Conservation (phyloP, 2,797 vertebrate species). For the Aselliscus stoliczkanus region DNA sequence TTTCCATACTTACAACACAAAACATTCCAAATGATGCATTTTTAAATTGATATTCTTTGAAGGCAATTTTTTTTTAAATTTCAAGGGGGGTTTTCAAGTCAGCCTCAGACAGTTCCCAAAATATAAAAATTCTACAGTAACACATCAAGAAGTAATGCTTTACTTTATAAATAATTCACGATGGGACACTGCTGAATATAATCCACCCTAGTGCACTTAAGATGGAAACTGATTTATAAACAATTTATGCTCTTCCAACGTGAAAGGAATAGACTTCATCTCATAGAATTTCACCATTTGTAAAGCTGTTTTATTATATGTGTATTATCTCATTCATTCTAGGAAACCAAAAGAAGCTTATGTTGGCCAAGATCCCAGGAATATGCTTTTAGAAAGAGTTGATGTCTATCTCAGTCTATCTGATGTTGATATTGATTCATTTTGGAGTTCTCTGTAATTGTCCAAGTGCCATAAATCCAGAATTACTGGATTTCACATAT, state of each 20-base stretch:
- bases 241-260: slow-evolving; percentile 11
- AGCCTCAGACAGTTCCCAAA: background rate
- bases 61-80: background rate
- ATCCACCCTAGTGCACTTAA: background rate
- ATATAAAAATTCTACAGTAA: slow-evolving; percentile 11
- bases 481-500: background rate
- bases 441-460: background rate
- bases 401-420: background rate
- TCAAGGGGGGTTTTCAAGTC: slow-evolving; percentile 1
- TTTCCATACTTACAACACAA: background rate
- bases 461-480: background rate
- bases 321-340: background rate
- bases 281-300: background rate
- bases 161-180: slow-evolving; percentile 48
- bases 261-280: slow-evolving; percentile 35
- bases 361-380: background rate
- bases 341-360: background rate
- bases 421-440: background rate
- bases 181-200: background rate
- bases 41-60: slow-evolving; percentile 23
- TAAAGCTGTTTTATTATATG: background rate
- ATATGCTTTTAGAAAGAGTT: background rate
- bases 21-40: background rate
- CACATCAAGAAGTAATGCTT: slow-evolving; percentile 10
- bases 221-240: slow-evolving; percentile 42